These are phyloP conservation scores for Silvanus unidentatus DNA, from an alignment of 2,888 invertebrate species.

Conservation along the genomic window DNA sequence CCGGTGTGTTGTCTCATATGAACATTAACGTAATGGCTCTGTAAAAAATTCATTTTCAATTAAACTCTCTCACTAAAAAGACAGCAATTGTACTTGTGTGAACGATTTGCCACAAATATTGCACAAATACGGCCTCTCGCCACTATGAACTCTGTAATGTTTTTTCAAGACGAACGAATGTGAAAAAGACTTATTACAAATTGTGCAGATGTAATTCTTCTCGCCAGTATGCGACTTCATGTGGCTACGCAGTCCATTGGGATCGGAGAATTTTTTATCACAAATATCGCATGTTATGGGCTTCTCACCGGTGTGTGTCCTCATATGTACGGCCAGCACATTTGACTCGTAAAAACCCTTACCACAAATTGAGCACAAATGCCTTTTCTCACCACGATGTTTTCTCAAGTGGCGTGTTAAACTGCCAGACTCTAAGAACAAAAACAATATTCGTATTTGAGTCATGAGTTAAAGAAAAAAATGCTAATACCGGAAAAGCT, in stretches of 20 bases:
- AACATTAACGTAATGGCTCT: constrained; percentile 37
- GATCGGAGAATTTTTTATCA: constrained; percentile 34
- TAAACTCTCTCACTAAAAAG: constrained; percentile 1
- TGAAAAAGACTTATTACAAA: constrained; percentile 35
- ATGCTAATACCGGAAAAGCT: constrained; percentile 24
- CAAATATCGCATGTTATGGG: constrained; percentile 36
- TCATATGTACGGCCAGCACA: constrained; percentile 36
- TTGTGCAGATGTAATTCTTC: constrained; percentile 31
- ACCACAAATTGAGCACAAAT: constrained; percentile 37
- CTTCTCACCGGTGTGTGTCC: constrained; percentile 39
- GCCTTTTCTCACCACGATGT: constrained; percentile 37
- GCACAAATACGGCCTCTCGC: constrained; percentile 35
- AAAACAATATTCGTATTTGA: background rate
- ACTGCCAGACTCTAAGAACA: constrained; percentile 35
- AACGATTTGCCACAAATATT: constrained; percentile 36
- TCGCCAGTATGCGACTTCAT: constrained; percentile 38
- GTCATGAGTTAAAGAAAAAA: no score
- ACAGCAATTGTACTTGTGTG: constrained; percentile 26
- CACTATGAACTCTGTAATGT: constrained; percentile 34
- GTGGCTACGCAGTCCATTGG: constrained; percentile 36
- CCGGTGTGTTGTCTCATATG: constrained; percentile 41
- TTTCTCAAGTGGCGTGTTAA: constrained; percentile 36
- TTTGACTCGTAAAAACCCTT: constrained; percentile 40
- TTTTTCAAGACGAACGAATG: constrained; percentile 38
- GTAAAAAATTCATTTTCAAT: constrained; percentile 13